These are phyloP conservation scores for Oncorhynchus masou DNA, from an alignment of 2,113 vertebrate genomes.

Conservation along the genomic window DNA sequence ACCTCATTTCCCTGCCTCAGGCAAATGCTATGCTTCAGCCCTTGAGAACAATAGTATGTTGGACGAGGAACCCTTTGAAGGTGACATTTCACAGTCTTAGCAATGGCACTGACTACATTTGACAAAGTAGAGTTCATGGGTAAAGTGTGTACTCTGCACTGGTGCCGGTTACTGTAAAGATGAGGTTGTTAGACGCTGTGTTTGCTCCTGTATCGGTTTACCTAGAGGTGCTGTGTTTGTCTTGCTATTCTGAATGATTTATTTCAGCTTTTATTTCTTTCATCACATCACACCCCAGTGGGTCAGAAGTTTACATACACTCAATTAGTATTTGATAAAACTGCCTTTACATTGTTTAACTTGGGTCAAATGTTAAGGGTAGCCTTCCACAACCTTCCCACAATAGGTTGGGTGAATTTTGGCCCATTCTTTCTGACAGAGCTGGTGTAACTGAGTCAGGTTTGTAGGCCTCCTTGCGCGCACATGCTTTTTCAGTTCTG, in stretches of 20 bases:
- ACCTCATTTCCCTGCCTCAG: constrained; percentile 57
- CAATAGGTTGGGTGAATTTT: too few relatives aligned
- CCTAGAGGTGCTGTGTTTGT: not conserved
- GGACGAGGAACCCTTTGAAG: constrained; percentile 61
- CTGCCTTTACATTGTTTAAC: too few relatives aligned
- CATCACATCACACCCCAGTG: too few relatives aligned
- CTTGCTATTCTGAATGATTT: not conserved
- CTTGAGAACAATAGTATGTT: constrained; percentile 60
- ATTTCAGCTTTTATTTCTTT: too few relatives aligned
- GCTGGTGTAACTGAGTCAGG: too few relatives aligned
- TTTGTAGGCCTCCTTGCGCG: too few relatives aligned
- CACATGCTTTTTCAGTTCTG: too few relatives aligned
- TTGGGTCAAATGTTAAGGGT: too few relatives aligned
- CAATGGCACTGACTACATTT: constrained; percentile 60
- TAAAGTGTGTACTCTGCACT: constrained; percentile 50
- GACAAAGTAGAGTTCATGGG: constrained; percentile 71
- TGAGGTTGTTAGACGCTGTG: constrained; percentile 17
- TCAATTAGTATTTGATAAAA: too few relatives aligned
- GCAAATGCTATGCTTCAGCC: constrained; percentile 56
- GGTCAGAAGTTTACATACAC: too few relatives aligned
- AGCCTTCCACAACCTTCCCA: too few relatives aligned
- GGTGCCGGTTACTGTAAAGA: constrained; percentile 54
- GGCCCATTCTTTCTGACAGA: too few relatives aligned
- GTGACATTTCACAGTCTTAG: constrained; percentile 64
- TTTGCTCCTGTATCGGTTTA: not conserved